These are phyloP conservation scores for Ptychoptera contaminata DNA, from an alignment of 2,888 invertebrate genomes.

Conservation along the genomic window DNA sequence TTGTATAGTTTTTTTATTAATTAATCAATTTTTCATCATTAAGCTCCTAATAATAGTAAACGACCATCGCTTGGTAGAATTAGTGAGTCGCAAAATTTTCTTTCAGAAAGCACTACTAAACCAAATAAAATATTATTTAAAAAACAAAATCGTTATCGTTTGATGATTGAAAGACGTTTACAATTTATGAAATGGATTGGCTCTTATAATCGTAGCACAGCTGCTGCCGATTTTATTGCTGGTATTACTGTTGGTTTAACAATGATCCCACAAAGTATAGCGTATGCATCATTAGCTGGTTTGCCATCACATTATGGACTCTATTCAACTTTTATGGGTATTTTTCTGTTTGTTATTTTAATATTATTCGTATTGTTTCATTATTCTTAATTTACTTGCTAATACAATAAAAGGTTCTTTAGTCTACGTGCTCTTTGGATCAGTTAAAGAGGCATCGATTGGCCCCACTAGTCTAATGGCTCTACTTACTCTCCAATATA, in stretches of 20 bases:
- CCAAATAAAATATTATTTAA: too few relatives aligned
- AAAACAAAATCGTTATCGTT: too few relatives aligned
- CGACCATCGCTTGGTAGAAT: too few relatives aligned
- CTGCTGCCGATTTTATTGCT: constrained; percentile 69
- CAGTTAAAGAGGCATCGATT: constrained; percentile 71
- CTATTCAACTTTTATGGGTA: constrained; percentile 78
- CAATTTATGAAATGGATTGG: constrained; percentile 50
- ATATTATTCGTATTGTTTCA: background rate
- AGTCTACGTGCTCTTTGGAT: constrained; percentile 75
- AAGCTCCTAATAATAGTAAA: too few relatives aligned
- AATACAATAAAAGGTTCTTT: constrained; percentile 44
- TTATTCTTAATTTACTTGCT: background rate
- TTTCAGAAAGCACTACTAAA: too few relatives aligned
- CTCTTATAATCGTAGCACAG: constrained; percentile 47
- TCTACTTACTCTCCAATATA: constrained; percentile 60
- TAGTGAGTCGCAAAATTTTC: too few relatives aligned
- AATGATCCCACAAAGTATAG: constrained; percentile 85
- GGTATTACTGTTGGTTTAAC: constrained; percentile 81
- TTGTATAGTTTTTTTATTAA: too few relatives aligned
- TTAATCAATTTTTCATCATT: too few relatives aligned
- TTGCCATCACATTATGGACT: constrained; percentile 81
- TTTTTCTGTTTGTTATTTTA: constrained; percentile 9
- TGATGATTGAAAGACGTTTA: constrained; percentile 25
- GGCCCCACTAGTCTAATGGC: constrained; percentile 93
- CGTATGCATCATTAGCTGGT: constrained; percentile 75